Base-by-base conservation (phyloP, 2,888 invertebrate species). In the Eucera pruinosa region DNA sequence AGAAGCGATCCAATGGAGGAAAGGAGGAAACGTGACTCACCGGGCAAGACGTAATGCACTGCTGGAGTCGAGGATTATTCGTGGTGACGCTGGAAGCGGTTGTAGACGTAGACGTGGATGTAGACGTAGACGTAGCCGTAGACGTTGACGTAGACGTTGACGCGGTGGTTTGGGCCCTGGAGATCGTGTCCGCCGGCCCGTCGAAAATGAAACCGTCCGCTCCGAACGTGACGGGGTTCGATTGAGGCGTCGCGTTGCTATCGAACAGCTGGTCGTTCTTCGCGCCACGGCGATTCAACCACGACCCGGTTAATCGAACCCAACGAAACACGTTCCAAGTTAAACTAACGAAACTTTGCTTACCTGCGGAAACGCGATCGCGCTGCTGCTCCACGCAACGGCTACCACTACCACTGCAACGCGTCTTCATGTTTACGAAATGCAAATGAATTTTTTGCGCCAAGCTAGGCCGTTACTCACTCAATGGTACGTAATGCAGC, bases 181-280 rank as follows among this genome's bases (percentile, higher is more conserved):
- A 33, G 73, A 54, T 61, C 81, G n/a, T 50, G 15, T 79, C 68
- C 5, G 71, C 79, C 9, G 84, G 83, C 5, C 88, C 89, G 5
- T 88, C 82, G 57, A 89, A 89, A 43, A 67, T 55, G n/a, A 89
- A 88, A 23, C 85, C 85, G 36, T 89, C 88, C 13, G 58, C 84
- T 13, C 13, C 23, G 43, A 47, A 52, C 2, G 45, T 20, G 3
- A 2, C 15, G 3, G 0, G 0, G 13, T 0, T 0, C 6, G 13
- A 23, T 60, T 39, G 23, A 30, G 48, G 2, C 0, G 15, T 6
- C 7, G 0, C 13, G 23, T 30, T 18, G 7, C 3, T 13, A n/a
- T 11, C 13, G 6, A n/a, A 0, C 25, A n/a, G 4, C 11, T 20
- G 11, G 1, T 27, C 27, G 11, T 20, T 23, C 58, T 70, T 66